phyloP scores from a whole-genome alignment of 1,140 invertebrate genomes.

The Drosophila sturtevanti region DNA sequence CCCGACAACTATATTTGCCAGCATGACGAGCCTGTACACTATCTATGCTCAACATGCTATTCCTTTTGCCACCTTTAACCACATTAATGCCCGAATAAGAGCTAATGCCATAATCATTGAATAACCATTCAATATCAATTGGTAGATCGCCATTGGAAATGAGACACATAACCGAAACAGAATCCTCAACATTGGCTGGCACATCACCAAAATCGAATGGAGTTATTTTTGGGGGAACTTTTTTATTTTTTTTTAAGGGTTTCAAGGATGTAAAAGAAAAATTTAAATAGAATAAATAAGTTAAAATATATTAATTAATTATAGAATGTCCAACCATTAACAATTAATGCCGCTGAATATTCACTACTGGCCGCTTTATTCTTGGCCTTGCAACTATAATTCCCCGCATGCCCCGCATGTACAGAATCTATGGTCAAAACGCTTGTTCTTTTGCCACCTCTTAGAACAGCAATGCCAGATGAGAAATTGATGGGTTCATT shows the following conservation, averaged over 20 bases:
- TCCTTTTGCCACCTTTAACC: constrained; percentile 89
- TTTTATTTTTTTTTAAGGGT: background rate
- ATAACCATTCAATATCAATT: constrained; percentile 89
- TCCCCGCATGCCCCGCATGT: constrained; percentile 87
- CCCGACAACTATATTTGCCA: constrained; percentile 92
- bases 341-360: constrained; percentile 87
- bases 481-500: constrained; percentile 82
- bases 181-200: constrained; percentile 91
- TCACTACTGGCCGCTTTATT: constrained; percentile 89
- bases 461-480: constrained; percentile 83
- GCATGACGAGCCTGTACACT: constrained; percentile 89
- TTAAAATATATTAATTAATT: background rate
- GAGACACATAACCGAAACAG: constrained; percentile 89
- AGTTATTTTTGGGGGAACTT: constrained; percentile 90
- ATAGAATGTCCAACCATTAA: constrained; percentile 86
- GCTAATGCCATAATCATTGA: constrained; percentile 87
- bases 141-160: constrained; percentile 91
- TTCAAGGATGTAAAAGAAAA: constrained; percentile 18
- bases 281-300: constrained; percentile 1
- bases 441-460: constrained; percentile 85
- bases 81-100: constrained; percentile 88
- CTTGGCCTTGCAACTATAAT: constrained; percentile 88
- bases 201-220: constrained; percentile 91
- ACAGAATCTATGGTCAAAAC: constrained; percentile 90
- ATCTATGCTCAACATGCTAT: constrained; percentile 90